Conservation (phyloP, 2,888 invertebrate genomes). For the Zygaena filipendulae region DNA sequence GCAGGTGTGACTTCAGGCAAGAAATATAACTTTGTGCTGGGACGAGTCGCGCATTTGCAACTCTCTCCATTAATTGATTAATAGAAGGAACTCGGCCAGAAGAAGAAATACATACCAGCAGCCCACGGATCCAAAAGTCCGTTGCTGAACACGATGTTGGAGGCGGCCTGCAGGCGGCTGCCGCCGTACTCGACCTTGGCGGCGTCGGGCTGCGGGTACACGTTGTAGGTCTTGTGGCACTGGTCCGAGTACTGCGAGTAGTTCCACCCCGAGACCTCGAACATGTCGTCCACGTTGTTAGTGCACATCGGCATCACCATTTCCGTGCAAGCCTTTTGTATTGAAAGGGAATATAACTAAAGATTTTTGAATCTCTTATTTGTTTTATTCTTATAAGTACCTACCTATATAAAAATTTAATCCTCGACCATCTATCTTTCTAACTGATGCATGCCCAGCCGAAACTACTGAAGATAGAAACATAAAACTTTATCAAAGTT, state of each 20-base stretch:
- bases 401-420: no score
- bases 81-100: no score
- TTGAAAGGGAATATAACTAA: not conserved
- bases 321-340: conserved; percentile 85
- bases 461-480: no score
- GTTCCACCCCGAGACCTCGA: conserved; percentile 81
- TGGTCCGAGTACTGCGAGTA: conserved; percentile 70
- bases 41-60: no score
- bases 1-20: no score
- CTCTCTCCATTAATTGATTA: no score
- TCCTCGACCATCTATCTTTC: no score
- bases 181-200: conserved; percentile 86
- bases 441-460: no score
- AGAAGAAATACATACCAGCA: no score
- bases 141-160: conserved; percentile 85
- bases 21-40: no score
- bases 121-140: conserved; percentile 91
- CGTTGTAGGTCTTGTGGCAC: conserved; percentile 77
- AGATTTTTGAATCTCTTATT: not conserved
- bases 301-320: conserved; percentile 97
- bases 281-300: conserved; percentile 83
- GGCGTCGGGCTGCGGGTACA: conserved; percentile 73
- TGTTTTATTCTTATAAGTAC: no score
- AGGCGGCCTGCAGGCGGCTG: conserved; percentile 71
- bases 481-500: no score